Evolutionary conservation across 2,113 vertebrate species (phyloP).

Genomic region (Balaenoptera acutorostrata): DNA sequence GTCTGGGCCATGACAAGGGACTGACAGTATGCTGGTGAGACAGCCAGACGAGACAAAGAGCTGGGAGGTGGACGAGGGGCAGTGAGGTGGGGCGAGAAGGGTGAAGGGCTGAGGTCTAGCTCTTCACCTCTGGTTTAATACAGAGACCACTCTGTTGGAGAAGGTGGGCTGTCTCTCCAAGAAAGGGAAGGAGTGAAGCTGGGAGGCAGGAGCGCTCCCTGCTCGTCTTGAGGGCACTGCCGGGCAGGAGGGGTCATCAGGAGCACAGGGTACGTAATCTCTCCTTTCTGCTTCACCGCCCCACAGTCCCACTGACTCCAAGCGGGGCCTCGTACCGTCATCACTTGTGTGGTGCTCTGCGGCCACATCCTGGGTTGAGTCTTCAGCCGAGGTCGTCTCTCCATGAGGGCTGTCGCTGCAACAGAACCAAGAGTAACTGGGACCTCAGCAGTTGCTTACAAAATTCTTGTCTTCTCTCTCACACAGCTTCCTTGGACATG

Average conservation of each 20-base stretch:
- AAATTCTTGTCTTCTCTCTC: neutral
- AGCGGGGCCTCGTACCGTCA: conserved; percentile 84
- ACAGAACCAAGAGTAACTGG: conserved; percentile 52
- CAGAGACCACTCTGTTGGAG: neutral
- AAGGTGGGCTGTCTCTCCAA: neutral
- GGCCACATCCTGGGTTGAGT: conserved; percentile 86
- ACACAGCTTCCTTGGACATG: neutral
- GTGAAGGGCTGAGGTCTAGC: neutral
- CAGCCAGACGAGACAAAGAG: neutral
- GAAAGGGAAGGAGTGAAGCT: neutral
- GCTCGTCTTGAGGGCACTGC: neutral
- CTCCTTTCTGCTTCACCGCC: neutral
- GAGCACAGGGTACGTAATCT: too few species aligned
- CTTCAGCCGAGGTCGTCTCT: conserved; percentile 91
- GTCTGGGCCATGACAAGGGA: neutral
- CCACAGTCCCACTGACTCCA: neutral
- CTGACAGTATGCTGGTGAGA: neutral
- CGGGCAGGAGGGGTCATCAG: neutral
- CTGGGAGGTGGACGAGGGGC: neutral
- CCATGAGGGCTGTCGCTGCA: conserved; percentile 93
- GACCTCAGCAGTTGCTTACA: neutral
- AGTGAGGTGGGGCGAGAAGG: neutral
- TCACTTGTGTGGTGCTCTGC: conserved; percentile 91
- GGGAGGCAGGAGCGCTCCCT: neutral
- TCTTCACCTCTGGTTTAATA: neutral